Evolutionary conservation across 37 sponge, comb jelly and placozoan species (phyloP).

Genomic region (Ianthella basta): DNA sequence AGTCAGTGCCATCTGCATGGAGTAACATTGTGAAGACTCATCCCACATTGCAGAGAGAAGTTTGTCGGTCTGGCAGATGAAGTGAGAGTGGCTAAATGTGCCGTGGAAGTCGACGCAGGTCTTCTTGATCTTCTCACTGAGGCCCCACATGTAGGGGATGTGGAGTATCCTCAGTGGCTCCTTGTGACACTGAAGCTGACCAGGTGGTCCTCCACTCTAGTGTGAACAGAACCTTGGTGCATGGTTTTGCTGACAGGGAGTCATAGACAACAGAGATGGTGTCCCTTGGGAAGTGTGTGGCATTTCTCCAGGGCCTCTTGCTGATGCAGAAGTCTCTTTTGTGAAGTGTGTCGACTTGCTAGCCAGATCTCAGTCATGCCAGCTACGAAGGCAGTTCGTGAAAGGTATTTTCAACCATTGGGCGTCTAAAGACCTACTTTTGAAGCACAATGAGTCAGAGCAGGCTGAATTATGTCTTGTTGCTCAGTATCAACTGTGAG

Average conservation of each 20-base stretch:
- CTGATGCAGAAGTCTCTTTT: not conserved
- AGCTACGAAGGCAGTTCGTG: conserved; percentile 21
- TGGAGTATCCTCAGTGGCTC: too few relatives aligned
- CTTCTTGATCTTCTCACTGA: too few relatives aligned
- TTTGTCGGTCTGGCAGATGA: too few relatives aligned
- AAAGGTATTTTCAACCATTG: conserved; percentile 15
- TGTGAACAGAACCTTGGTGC: conserved; percentile 45
- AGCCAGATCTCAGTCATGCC: conserved; percentile 21
- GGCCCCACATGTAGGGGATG: too few relatives aligned
- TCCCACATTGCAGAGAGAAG: too few relatives aligned
- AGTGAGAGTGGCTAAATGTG: too few relatives aligned
- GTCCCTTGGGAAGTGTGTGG: conserved; percentile 22
- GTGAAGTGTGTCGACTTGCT: conserved; percentile 36
- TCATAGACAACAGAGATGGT: too few relatives aligned
- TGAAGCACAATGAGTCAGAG: conserved; percentile 33
- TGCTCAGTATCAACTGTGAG: conserved; percentile 42
- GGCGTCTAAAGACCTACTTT: conserved; percentile 35
- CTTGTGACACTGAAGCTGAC: too few relatives aligned
- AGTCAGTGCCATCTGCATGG: too few relatives aligned
- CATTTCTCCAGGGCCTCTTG: not conserved
- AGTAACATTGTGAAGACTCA: too few relatives aligned
- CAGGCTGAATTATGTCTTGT: conserved; percentile 33
- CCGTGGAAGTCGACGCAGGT: too few relatives aligned
- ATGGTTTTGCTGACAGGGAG: conserved; percentile 34
- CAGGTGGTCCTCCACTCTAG: too few relatives aligned